Evolutionary conservation across 2,888 invertebrate species (phyloP).

Genomic region (Lacanobia wlatinum): DNA sequence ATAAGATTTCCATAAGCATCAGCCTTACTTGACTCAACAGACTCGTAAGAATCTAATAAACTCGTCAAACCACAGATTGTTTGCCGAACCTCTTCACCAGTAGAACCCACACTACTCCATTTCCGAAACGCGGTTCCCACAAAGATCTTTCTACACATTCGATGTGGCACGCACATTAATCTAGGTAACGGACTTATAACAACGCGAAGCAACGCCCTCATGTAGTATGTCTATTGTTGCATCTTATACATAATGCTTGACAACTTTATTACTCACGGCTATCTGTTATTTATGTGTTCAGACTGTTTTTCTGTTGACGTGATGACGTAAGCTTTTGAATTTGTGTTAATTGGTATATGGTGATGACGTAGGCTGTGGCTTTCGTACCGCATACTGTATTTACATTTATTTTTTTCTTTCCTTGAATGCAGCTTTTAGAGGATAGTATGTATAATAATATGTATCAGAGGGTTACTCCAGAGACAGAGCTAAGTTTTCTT

Average conservation of each 20-base stretch:
- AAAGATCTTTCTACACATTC: conserved; percentile 88
- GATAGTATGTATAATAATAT: no score
- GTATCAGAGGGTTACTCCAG: no score
- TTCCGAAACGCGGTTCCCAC: conserved; percentile 87
- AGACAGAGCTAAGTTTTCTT: no score
- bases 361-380: conserved; percentile 23
- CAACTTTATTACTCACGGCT: conserved; percentile 75
- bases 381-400: no score
- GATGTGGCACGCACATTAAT: conserved; percentile 88
- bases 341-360: conserved; percentile 29
- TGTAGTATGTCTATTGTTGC: conserved; percentile 76
- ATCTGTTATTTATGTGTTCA: conserved; percentile 64
- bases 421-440: background rate
- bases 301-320: conserved; percentile 55
- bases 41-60: conserved; percentile 29
- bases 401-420: background rate
- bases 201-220: conserved; percentile 77
- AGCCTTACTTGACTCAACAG: background rate
- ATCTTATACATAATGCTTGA: conserved; percentile 73
- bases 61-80: conserved; percentile 38
- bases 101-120: conserved; percentile 77
- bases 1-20: background rate
- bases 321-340: conserved; percentile 59
- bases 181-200: conserved; percentile 82
- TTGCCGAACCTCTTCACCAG: conserved; percentile 47